These are phyloP conservation scores for Tetragnatha versicolor DNA, from an alignment of 1,140 invertebrate species.

Conservation along the genomic window DNA sequence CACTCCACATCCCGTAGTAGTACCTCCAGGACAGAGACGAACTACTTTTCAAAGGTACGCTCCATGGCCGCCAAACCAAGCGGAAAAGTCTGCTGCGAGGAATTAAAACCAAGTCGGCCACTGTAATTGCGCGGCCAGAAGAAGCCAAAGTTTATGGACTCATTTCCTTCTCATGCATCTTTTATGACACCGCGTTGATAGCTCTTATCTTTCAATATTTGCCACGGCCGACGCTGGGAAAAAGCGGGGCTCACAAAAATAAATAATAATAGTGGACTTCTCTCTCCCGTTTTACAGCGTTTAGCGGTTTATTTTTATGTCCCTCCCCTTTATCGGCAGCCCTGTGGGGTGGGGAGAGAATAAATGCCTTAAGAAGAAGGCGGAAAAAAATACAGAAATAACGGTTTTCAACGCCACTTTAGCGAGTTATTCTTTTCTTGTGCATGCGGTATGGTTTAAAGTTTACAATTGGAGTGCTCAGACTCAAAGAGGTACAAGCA, in stretches of 20 bases:
- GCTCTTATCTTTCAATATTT: slow-evolving; percentile 52
- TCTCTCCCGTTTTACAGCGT: slow-evolving; percentile 35
- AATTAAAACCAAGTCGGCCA: slow-evolving; percentile 27
- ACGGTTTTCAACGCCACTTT: slow-evolving; percentile 36
- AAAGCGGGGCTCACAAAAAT: not conserved
- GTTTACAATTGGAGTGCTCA: slow-evolving; percentile 29
- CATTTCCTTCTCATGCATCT: slow-evolving; percentile 46
- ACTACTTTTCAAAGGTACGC: too few relatives aligned
- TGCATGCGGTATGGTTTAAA: slow-evolving; percentile 20
- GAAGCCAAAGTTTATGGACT: slow-evolving; percentile 40
- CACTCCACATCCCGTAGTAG: too few relatives aligned
- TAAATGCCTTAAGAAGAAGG: not conserved
- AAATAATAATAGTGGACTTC: not conserved
- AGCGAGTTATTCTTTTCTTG: slow-evolving; percentile 44
- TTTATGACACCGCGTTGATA: slow-evolving; percentile 43
- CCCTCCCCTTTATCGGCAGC: slow-evolving; percentile 28
- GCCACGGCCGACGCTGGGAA: not conserved
- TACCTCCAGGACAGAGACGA: too few relatives aligned
- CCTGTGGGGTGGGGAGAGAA: not conserved
- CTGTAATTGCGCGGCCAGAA: slow-evolving; percentile 43
- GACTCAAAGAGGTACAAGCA: slow-evolving; percentile 11
- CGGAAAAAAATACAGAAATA: slow-evolving; percentile 4
- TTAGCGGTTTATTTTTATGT: slow-evolving; percentile 51
- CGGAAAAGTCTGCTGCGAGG: not conserved
- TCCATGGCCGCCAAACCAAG: too few relatives aligned